Evolutionary conservation across 2,888 invertebrate species (phyloP).

Genomic region (Limnephilus lunatus): DNA sequence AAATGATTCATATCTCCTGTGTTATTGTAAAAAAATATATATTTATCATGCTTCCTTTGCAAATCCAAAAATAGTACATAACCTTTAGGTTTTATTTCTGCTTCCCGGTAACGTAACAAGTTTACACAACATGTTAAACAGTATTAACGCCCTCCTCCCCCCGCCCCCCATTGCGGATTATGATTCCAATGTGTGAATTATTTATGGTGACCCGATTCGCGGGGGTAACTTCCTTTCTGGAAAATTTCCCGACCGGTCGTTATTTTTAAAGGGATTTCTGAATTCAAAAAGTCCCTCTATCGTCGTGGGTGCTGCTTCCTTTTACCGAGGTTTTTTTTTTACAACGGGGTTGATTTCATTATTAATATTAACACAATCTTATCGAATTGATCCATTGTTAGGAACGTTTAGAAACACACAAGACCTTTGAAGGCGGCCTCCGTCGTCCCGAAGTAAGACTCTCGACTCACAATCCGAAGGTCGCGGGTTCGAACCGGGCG

Average conservation of each 20-base stretch:
- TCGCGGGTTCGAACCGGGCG: too few relatives aligned
- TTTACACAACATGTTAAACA: background rate
- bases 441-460: too few relatives aligned
- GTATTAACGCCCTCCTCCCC: background rate
- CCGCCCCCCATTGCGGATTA: background rate
- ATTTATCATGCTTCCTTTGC: background rate
- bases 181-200: background rate
- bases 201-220: conserved; percentile 3
- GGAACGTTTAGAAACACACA: background rate
- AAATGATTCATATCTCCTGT: background rate
- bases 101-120: background rate
- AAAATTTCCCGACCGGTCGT: background rate
- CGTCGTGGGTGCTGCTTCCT: background rate
- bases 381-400: background rate
- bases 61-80: background rate
- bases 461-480: too few relatives aligned
- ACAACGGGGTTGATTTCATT: background rate
- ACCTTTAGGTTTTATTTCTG: background rate
- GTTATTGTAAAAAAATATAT: too few relatives aligned
- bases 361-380: background rate
- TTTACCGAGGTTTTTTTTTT: background rate
- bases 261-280: background rate
- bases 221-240: background rate
- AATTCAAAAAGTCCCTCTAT: background rate
- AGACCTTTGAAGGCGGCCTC: too few relatives aligned